Conservation (phyloP, 2,888 invertebrate genomes). For the Allacma fusca region DNA sequence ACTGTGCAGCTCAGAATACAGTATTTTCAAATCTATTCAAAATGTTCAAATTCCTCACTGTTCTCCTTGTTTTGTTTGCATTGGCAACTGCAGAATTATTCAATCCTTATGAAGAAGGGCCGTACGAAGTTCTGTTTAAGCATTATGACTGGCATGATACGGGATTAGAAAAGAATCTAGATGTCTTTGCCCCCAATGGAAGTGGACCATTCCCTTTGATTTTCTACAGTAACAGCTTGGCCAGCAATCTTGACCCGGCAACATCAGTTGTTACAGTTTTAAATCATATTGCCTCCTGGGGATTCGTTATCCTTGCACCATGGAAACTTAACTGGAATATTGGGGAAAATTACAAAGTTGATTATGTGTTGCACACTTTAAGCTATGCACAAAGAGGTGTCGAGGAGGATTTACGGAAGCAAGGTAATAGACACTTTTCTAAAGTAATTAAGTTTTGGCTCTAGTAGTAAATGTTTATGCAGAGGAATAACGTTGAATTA, state of each 20-base stretch:
- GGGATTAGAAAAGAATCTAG: conserved; percentile 38
- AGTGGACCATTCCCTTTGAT: conserved; percentile 43
- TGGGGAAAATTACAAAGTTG: conserved; percentile 43
- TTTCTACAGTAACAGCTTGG: conserved; percentile 47
- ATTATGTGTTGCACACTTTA: conserved; percentile 48
- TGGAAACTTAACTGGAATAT: conserved; percentile 47
- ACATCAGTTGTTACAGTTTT: conserved; percentile 45
- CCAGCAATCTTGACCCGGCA: conserved; percentile 36
- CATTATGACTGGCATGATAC: conserved; percentile 32
- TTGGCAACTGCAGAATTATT: conserved; percentile 22
- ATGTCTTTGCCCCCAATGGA: conserved; percentile 43
- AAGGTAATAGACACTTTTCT: conserved; percentile 6
- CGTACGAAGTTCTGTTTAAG: conserved; percentile 37
- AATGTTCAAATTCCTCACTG: too few species aligned
- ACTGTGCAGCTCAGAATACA: too few species aligned
- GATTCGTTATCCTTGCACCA: conserved; percentile 52
- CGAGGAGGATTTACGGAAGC: background rate
- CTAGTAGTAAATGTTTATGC: background rate
- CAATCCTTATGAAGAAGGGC: conserved; percentile 43
- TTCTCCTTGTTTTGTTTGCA: too few species aligned
- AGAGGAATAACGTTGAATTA: background rate
- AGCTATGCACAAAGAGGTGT: conserved; percentile 38
- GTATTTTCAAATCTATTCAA: too few species aligned
- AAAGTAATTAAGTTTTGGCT: too few species aligned
- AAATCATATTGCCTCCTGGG: conserved; percentile 47